A percentile compares a stretch with the other conserved stretches of the same genome.
phyloP scores from a whole-genome alignment of 2,888 invertebrate species.

The Eupithecia vulgata region DNA sequence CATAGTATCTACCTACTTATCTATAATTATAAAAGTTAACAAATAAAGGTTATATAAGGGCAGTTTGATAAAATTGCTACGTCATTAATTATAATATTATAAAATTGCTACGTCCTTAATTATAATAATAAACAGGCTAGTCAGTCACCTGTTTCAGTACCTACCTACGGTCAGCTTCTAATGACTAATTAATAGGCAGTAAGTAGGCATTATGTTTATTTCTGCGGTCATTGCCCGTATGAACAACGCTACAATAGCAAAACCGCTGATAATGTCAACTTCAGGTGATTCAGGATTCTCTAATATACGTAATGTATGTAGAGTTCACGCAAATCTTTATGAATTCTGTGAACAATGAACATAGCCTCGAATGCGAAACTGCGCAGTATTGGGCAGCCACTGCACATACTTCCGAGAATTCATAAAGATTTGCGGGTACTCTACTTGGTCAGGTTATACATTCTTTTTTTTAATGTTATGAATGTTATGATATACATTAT shows the following conservation, averaged over 20 bases:
- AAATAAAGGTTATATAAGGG: background rate
- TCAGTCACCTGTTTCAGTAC: background rate
- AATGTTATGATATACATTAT: no score
- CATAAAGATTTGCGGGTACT: no score
- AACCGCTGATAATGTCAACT: background rate
- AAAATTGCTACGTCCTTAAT: background rate
- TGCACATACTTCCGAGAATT: no score
- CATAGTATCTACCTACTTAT: background rate
- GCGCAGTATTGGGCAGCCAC: no score
- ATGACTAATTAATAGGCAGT: slow-evolving; percentile 1
- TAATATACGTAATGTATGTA: no score
- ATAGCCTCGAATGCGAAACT: no score
- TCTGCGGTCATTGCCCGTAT: background rate
- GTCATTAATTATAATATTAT: background rate
- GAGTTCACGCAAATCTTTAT: no score
- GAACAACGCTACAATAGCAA: background rate
- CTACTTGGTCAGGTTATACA: no score
- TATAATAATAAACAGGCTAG: background rate
- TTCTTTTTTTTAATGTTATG: no score
- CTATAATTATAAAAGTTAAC: no score
- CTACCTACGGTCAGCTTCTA: background rate
- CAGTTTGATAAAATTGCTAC: background rate
- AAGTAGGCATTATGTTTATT: background rate
- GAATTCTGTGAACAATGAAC: no score
- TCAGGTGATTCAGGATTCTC: background rate